Base-by-base conservation (phyloP, 2,113 vertebrate genomes). In the Halcyon malimbica region DNA sequence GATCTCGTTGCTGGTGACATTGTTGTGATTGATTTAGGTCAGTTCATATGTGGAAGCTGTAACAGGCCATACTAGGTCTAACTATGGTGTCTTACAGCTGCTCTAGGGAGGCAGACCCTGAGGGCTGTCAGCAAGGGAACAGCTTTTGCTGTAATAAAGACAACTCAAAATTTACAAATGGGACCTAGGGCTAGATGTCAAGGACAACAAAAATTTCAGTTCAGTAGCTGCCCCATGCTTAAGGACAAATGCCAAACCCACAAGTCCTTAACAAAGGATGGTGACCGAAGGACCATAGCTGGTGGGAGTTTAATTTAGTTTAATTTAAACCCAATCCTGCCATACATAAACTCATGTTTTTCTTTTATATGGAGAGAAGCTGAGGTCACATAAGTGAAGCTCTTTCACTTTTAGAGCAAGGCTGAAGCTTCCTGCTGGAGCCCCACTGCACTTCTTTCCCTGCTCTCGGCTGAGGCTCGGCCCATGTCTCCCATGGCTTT, bases 21-120 rank as follows among this genome's bases (percentile, higher is more conserved):
- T 92, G 89, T 60, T 81, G 33, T 87, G 92, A 96, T 90, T 92
- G 85, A 94, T 97, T 95, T 90, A 96, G 94, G 92, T 33, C 92
- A 97, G 86, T 78, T 35, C 15, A 48, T 50, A 1, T 74, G 71
- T 2, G 2, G 79, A 83, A 86, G 42, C n/a, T 88, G 59, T 82
- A 85, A 42, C 56, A 74, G 51, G 26, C 42, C 2, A 0, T 59
- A 28, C 53, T 56, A 28, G 42, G 67, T 65, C 70, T 88, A 24
- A 11, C 74, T 80, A 9, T 1, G 0, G 57, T 33, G n/a, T 41
- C 73, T 68, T 83, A 24, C 2, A 0, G 10, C n/a, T 81, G 65
- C 56, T 90, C 48, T 19, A 21, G 64, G 71, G 60, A 94, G 23
- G 13, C 18, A 68, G 42, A 17, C 20, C n/a, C 16, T 0, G 0